Conservation (phyloP, 2,797 vertebrate genomes). For the Lepidocolaptes lacrymiger region DNA sequence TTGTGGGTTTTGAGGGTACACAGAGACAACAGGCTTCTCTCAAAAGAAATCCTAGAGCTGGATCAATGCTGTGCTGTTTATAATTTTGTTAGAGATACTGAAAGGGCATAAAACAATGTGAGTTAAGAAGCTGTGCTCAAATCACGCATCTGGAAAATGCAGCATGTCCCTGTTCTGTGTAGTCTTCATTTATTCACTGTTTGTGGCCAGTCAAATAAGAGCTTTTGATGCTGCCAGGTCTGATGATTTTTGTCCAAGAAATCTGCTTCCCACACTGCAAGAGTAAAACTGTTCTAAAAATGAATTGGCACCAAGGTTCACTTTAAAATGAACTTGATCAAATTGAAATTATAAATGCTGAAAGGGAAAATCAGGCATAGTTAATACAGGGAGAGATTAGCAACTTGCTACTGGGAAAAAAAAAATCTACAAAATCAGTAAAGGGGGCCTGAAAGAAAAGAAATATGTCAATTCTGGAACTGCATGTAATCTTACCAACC, state of each 20-base stretch:
- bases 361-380: neutral
- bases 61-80: neutral
- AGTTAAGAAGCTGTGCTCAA: neutral
- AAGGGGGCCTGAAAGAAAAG: neutral
- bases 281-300: neutral
- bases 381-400: neutral
- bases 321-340: constrained; percentile 32
- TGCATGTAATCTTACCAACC: neutral
- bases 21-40: neutral
- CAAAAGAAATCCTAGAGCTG: neutral
- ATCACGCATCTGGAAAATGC: neutral
- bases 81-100: neutral
- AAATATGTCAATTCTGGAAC: neutral
- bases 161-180: neutral
- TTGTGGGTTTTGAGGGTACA: neutral
- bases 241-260: neutral
- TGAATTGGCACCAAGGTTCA: neutral
- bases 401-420: neutral
- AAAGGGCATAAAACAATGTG: neutral
- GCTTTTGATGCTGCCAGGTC: neutral
- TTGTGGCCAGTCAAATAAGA: neutral
- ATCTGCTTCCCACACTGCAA: neutral
- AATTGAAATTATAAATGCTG: neutral
- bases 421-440: neutral
- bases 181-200: neutral